Evolutionary conservation across 2,888 invertebrate species (phyloP).

Genomic region (Dorcus parallelipipedus): DNA sequence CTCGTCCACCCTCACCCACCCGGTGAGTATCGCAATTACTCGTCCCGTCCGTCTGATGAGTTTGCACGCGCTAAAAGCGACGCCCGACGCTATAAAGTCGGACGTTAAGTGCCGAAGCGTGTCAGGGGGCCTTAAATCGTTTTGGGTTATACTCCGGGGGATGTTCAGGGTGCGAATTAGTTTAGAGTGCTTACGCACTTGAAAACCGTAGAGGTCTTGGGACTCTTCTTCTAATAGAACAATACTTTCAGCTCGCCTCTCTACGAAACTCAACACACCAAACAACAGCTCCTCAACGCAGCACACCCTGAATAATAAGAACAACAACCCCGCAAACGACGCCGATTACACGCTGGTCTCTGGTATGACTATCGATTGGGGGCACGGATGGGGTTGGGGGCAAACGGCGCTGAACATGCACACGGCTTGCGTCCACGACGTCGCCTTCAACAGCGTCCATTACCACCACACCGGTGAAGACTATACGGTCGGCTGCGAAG

Average conservation of each 20-base stretch:
- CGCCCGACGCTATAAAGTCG: no score
- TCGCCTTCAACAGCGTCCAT: constrained; percentile 59
- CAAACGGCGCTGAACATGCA: constrained; percentile 57
- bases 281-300: not conserved
- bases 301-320: not conserved
- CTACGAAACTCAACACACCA: no score
- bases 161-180: no score
- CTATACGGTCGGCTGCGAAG: constrained; percentile 60
- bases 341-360: constrained; percentile 44
- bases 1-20: constrained; percentile 41
- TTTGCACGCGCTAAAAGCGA: not conserved
- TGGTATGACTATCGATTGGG: constrained; percentile 55
- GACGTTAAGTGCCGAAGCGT: no score
- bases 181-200: no score
- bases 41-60: not conserved
- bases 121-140: no score
- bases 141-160: no score
- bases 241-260: no score
- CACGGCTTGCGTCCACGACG: constrained; percentile 60
- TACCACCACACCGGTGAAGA: constrained; percentile 50
- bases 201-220: no score
- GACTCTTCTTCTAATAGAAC: no score
- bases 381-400: constrained; percentile 75
- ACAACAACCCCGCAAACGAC: constrained; percentile 26
- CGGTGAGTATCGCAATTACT: constrained; percentile 5